phyloP scores from a whole-genome alignment of 1,140 invertebrate genomes.

The Cepaea nemoralis region DNA sequence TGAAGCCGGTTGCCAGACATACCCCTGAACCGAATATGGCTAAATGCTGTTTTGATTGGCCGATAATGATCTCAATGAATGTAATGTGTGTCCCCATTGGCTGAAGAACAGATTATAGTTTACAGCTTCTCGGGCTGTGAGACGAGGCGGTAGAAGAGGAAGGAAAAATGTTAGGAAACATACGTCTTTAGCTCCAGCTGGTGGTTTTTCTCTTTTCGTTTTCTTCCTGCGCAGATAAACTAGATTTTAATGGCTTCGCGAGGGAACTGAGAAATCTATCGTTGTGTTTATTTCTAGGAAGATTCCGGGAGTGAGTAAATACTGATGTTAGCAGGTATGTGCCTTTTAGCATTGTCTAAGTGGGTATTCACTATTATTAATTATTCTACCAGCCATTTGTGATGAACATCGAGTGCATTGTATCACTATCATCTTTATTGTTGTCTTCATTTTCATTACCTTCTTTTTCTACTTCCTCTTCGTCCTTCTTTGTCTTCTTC shows the following conservation, averaged over 20 bases:
- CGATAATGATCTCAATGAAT: slow-evolving; percentile 13
- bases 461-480: too few species aligned
- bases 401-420: too few species aligned
- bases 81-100: slow-evolving; percentile 17
- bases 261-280: background rate
- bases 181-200: background rate
- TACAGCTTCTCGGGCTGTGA: background rate
- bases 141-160: background rate
- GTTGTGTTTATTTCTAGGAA: background rate
- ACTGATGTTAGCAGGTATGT: background rate
- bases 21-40: background rate
- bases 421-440: too few species aligned
- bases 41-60: slow-evolving; percentile 15
- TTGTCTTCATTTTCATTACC: too few species aligned
- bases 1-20: background rate
- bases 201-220: background rate
- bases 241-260: background rate
- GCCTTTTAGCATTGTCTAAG: too few species aligned
- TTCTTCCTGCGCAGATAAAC: background rate
- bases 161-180: background rate
- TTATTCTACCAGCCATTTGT: too few species aligned
- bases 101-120: slow-evolving; percentile 7
- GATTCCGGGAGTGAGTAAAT: background rate
- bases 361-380: too few species aligned
- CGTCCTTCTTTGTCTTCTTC: too few species aligned